Conservation (phyloP, 2,113 vertebrate species). For the Microcebus murinus region DNA sequence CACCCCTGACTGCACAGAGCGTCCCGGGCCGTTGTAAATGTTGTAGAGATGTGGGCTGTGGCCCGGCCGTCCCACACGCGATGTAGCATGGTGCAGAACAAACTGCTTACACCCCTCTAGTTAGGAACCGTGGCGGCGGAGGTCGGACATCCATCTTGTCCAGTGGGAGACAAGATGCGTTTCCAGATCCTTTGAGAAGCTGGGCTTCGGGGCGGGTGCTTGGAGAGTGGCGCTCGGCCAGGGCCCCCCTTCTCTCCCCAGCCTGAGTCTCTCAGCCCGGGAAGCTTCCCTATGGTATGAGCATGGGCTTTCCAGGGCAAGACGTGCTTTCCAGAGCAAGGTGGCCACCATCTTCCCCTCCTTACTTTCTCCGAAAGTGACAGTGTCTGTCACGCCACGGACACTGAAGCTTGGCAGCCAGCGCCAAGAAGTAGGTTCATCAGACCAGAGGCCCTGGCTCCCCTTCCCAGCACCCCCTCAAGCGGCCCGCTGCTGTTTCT, state of each 20-base stretch:
- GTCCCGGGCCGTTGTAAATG: conserved; percentile 92
- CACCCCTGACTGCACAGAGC: conserved; percentile 89
- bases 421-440: background rate
- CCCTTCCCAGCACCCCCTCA: background rate
- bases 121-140: conserved; percentile 82
- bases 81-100: conserved; percentile 89
- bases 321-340: background rate
- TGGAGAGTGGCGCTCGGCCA: background rate
- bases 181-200: background rate
- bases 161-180: background rate
- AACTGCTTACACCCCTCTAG: conserved; percentile 82
- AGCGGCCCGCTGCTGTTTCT: background rate
- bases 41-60: conserved; percentile 94
- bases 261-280: background rate
- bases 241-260: background rate
- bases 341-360: background rate
- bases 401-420: background rate
- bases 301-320: background rate
- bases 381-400: background rate
- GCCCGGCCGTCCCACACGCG: conserved; percentile 87
- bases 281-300: background rate
- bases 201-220: background rate
- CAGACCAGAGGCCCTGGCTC: fast-evolving
- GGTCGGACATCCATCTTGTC: background rate
- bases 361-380: fast-evolving